A percentile compares a stretch with the other conserved stretches of the same genome.
These are phyloP conservation scores for Poecilia picta DNA, from an alignment of 2,797 vertebrate genomes.

Conservation along the genomic window DNA sequence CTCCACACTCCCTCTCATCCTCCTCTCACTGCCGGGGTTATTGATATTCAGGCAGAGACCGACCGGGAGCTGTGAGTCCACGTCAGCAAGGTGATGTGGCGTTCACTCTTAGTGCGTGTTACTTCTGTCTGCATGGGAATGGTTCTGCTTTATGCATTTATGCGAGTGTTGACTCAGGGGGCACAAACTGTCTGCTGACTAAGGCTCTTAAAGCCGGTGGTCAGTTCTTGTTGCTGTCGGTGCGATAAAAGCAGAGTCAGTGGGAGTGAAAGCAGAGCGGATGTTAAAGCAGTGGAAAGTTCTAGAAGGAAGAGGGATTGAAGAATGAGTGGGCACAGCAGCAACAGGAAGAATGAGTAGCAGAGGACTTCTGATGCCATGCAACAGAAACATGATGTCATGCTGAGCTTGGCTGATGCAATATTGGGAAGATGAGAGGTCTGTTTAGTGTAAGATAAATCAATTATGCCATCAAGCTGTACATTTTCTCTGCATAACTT, in stretches of 20 bases:
- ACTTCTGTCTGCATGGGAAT: slow-evolving; percentile 44
- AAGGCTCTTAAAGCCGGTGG: slow-evolving; percentile 12
- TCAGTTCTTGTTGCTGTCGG: slow-evolving; percentile 12
- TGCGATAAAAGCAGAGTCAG: slow-evolving; percentile 7
- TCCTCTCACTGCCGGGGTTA: slow-evolving; percentile 49
- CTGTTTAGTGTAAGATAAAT: not conserved
- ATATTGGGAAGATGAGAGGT: not conserved
- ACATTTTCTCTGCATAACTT: not conserved
- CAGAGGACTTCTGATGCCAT: slow-evolving; percentile 35
- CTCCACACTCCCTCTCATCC: slow-evolving; percentile 20
- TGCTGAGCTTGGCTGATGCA: slow-evolving; percentile 26
- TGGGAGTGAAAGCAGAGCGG: slow-evolving; percentile 13
- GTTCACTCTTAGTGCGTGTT: slow-evolving; percentile 51
- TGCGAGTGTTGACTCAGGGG: slow-evolving; percentile 9
- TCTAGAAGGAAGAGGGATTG: slow-evolving; percentile 28
- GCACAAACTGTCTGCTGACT: slow-evolving; percentile 12
- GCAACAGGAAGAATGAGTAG: slow-evolving; percentile 19
- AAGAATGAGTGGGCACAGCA: slow-evolving; percentile 12
- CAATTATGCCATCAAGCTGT: not conserved
- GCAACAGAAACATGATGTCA: slow-evolving; percentile 48
- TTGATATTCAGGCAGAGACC: slow-evolving; percentile 64
- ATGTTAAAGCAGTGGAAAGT: slow-evolving; percentile 44
- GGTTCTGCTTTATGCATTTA: slow-evolving; percentile 11
- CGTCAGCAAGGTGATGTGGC: slow-evolving; percentile 62
- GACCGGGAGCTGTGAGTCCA: slow-evolving; percentile 59